Conservation (phyloP, 2,888 invertebrate genomes). For the Lochmaea crataegi region DNA sequence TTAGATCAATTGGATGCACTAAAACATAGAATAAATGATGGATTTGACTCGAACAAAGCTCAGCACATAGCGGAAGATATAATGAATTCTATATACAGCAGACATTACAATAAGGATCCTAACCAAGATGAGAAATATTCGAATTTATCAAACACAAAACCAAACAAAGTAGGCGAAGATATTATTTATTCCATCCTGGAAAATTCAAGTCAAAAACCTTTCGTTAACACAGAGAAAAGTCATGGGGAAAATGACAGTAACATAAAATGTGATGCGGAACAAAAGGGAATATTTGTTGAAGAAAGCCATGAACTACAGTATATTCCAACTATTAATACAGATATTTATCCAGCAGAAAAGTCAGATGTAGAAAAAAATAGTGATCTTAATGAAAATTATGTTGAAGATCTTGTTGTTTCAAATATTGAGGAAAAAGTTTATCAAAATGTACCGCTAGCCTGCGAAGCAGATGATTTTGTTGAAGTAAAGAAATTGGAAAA, state of each 20-base stretch:
- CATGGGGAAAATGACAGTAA: neutral
- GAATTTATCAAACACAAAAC: neutral
- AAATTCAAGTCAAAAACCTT: neutral
- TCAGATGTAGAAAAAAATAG: neutral
- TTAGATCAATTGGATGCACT: constrained; percentile 36
- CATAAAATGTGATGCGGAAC: constrained; percentile 42
- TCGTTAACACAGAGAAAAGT: neutral
- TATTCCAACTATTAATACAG: constrained; percentile 8
- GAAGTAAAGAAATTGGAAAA: constrained; percentile 17
- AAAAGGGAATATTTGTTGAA: constrained; percentile 37
- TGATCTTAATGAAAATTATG: neutral
- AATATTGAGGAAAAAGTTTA: neutral
- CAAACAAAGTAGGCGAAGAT: neutral
- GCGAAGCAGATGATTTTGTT: constrained; percentile 27
- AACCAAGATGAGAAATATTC: constrained; percentile 1
- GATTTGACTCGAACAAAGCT: constrained; percentile 48
- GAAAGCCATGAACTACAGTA: constrained; percentile 17
- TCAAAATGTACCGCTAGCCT: constrained; percentile 5
- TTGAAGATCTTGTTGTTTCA: neutral
- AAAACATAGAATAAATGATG: constrained; percentile 36
- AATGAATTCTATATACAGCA: constrained; percentile 54
- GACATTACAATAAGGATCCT: constrained; percentile 46
- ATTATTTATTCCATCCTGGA: neutral
- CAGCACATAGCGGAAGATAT: constrained; percentile 56
- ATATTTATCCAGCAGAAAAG: neutral